Evolutionary conservation across 1,140 invertebrate species (phyloP).

Genomic region (Aphaenogaster ashmeadi): DNA sequence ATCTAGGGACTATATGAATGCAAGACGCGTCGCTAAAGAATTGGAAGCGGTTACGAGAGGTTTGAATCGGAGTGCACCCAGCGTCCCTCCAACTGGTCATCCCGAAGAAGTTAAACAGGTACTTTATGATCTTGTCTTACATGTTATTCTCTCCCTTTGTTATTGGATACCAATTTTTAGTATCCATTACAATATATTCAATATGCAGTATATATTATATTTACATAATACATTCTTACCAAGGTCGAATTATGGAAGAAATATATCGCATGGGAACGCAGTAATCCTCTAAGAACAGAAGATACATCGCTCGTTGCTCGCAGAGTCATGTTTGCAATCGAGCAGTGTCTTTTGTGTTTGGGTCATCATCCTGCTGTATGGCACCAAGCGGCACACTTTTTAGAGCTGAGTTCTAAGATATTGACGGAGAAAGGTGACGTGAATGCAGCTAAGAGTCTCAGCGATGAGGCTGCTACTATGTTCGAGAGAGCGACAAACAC

Average conservation of each 20-base stretch:
- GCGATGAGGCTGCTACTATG: conserved; percentile 97
- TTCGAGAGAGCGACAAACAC: conserved; percentile 97
- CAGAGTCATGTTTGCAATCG: conserved; percentile 99
- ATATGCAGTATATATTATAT: not conserved
- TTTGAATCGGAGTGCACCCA: conserved; percentile 97
- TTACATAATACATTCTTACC: conserved; percentile 52
- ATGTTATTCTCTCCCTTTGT: conserved; percentile 21
- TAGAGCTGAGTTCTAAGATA: conserved; percentile 97
- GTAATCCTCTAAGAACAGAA: conserved; percentile 98
- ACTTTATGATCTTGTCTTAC: conserved; percentile 53
- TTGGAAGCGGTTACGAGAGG: conserved; percentile 98
- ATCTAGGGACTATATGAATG: conserved; percentile 99
- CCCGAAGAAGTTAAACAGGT: conserved; percentile 98
- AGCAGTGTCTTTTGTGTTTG: conserved; percentile 98
- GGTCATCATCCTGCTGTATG: conserved; percentile 99
- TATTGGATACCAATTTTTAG: conserved; percentile 21
- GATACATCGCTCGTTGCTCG: conserved; percentile 97
- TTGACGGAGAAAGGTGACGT: conserved; percentile 98
- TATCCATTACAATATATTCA: not conserved
- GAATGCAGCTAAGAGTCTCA: conserved; percentile 96
- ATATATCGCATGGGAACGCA: conserved; percentile 99
- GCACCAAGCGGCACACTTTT: conserved; percentile 99
- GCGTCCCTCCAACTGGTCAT: conserved; percentile 96
- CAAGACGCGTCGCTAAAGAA: conserved; percentile 98
- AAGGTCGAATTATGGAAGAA: conserved; percentile 99